A percentile compares a stretch with the other conserved stretches of the same genome.
phyloP scores from a whole-genome alignment of 1,140 invertebrate genomes.

The Heliothis virescens region DNA sequence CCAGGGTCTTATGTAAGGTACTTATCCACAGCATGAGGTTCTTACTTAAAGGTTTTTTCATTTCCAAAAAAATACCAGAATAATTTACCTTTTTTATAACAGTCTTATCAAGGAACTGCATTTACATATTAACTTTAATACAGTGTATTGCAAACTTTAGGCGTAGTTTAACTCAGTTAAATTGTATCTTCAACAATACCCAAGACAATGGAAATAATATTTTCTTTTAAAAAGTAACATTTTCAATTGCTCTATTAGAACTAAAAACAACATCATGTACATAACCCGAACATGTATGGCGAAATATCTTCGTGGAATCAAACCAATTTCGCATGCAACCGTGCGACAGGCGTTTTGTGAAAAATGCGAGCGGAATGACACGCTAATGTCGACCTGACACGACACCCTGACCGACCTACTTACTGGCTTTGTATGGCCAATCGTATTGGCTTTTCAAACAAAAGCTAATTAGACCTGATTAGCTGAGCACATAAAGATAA shows the following conservation, averaged over 20 bases:
- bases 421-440: slow-evolving; percentile 50
- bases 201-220: too few species aligned
- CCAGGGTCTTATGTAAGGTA: slow-evolving; percentile 53
- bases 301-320: slow-evolving; percentile 64
- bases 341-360: slow-evolving; percentile 67
- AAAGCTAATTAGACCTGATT: slow-evolving; percentile 18
- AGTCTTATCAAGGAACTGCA: too few species aligned
- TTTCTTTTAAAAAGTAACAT: too few species aligned
- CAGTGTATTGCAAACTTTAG: too few species aligned
- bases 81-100: too few species aligned
- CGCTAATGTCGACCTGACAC: slow-evolving; percentile 72
- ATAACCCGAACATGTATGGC: slow-evolving; percentile 52
- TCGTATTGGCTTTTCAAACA: slow-evolving; percentile 47
- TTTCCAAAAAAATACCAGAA: neutral
- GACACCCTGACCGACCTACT: slow-evolving; percentile 67
- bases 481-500: too few species aligned
- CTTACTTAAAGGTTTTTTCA: neutral
- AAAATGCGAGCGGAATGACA: slow-evolving; percentile 70
- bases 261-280: slow-evolving; percentile 31
- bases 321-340: slow-evolving; percentile 66
- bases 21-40: slow-evolving; percentile 33
- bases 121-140: too few species aligned
- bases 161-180: too few species aligned
- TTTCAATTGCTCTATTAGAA: too few species aligned
- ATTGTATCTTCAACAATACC: too few species aligned